Conservation (phyloP, 2,888 invertebrate species). For the Cloeon dipterum region DNA sequence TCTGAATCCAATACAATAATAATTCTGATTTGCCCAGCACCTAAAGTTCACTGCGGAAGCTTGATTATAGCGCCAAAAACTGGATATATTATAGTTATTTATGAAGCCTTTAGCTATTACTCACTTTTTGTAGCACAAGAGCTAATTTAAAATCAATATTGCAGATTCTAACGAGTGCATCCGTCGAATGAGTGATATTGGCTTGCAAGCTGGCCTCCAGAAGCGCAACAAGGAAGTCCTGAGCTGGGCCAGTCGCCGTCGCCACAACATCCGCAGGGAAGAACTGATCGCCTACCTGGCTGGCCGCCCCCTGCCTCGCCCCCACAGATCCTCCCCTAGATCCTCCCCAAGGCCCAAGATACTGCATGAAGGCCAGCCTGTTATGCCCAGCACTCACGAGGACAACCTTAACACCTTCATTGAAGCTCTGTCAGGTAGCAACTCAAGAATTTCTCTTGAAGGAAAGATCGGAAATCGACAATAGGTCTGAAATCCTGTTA, state of each 20-base stretch:
- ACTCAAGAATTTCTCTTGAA: too few species aligned
- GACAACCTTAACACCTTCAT: constrained; percentile 46
- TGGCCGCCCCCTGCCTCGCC: constrained; percentile 34
- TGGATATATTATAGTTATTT: constrained; percentile 6
- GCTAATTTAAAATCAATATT: too few species aligned
- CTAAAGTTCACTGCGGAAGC: too few species aligned
- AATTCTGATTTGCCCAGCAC: too few species aligned
- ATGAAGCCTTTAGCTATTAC: too few species aligned
- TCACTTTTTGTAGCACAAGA: too few species aligned
- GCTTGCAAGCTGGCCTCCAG: constrained; percentile 46
- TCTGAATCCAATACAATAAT: too few species aligned
- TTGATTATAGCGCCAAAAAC: constrained; percentile 3
- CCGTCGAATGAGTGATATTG: constrained; percentile 40
- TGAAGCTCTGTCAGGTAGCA: too few species aligned
- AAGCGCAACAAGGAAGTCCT: constrained; percentile 49
- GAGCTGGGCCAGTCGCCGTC: constrained; percentile 48
- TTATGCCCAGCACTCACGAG: constrained; percentile 18
- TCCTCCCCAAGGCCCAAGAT: constrained; percentile 26
- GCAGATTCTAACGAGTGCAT: constrained; percentile 49
- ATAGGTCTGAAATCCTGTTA: too few species aligned
- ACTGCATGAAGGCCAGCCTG: constrained; percentile 10
- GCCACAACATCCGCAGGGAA: constrained; percentile 44
- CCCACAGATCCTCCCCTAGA: constrained; percentile 23
- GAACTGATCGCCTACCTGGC: constrained; percentile 54
- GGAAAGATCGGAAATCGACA: too few species aligned